Percentiles rank a stretch among this genome's conserved stretches.
Evolutionary conservation across 2,888 invertebrate species (phyloP).

Genomic region (Eueremaeus valkanovi): DNA sequence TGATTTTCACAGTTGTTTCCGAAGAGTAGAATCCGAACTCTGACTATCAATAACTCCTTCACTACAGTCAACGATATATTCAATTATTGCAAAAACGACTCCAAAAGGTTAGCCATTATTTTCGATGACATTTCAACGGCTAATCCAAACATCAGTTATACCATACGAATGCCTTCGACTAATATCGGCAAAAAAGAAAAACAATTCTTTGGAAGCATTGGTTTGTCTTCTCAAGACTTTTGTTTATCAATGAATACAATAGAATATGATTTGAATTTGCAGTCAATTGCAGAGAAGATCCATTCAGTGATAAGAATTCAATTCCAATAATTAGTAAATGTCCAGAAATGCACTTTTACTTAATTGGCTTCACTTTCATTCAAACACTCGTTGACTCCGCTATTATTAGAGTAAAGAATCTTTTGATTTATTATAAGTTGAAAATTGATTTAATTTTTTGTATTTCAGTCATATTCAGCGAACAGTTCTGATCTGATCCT

Average conservation of each 20-base stretch:
- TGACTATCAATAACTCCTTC: not conserved
- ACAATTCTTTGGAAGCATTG: not conserved
- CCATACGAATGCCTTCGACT: slow-evolving; percentile 26
- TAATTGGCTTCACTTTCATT: slow-evolving; percentile 17
- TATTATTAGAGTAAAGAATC: slow-evolving; percentile 3
- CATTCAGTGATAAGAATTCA: too few relatives aligned
- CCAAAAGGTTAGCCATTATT: slow-evolving; percentile 22
- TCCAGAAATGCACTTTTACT: slow-evolving; percentile 2
- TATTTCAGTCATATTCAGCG: not conserved
- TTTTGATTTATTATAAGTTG: not conserved
- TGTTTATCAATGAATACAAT: not conserved
- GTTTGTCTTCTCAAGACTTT: not conserved
- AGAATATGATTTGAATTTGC: not conserved
- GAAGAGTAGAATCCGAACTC: not conserved
- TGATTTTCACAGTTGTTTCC: not conserved
- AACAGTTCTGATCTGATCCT: not conserved
- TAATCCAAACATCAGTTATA: not conserved
- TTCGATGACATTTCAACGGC: slow-evolving; percentile 18
- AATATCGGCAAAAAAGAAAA: not conserved
- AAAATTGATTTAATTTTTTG: not conserved
- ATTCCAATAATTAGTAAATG: not conserved
- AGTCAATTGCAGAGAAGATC: slow-evolving; percentile 25
- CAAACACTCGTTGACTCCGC: slow-evolving; percentile 34
- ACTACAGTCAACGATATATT: not conserved
- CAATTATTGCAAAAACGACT: slow-evolving; percentile 6